Conservation (phyloP, 1,140 invertebrate species). For the Drosophila truncata region DNA sequence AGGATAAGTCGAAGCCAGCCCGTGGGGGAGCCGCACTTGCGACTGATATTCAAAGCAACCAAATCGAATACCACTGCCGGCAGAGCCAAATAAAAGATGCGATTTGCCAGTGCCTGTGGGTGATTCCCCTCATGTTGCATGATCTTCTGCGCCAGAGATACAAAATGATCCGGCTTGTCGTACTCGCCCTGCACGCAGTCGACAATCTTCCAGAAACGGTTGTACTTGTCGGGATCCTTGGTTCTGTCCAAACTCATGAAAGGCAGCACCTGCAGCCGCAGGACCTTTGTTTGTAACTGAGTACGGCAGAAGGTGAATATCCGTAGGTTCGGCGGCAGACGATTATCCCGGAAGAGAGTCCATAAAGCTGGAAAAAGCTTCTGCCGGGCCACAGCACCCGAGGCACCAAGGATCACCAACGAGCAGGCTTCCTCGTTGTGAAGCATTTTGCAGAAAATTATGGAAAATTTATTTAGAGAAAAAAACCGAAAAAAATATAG, state of each 20-base stretch:
- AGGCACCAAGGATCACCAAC: conserved; percentile 66
- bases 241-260: conserved; percentile 50
- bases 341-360: conserved; percentile 61
- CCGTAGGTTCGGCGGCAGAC: conserved; percentile 48
- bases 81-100: conserved; percentile 64
- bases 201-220: conserved; percentile 68
- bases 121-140: conserved; percentile 42
- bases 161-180: conserved; percentile 47
- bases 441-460: conserved; percentile 29
- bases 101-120: conserved; percentile 45
- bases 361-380: conserved; percentile 64
- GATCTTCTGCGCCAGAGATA: conserved; percentile 20
- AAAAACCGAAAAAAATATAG: not conserved
- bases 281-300: conserved; percentile 27
- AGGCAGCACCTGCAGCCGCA: conserved; percentile 51
- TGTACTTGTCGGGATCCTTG: conserved; percentile 59
- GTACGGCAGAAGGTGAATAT: conserved; percentile 59
- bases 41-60: conserved; percentile 45
- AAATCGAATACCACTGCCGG: conserved; percentile 55
- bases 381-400: conserved; percentile 38
- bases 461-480: conserved; percentile 28
- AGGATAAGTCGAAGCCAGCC: conserved; percentile 57
- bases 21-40: conserved; percentile 51
- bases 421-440: conserved; percentile 55
- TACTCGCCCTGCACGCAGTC: conserved; percentile 51